Percentiles rank a stretch among this genome's conserved stretches.
These are phyloP conservation scores for Leptobrachium ailaonicum DNA, from an alignment of 2,113 vertebrate species.

Conservation along the genomic window DNA sequence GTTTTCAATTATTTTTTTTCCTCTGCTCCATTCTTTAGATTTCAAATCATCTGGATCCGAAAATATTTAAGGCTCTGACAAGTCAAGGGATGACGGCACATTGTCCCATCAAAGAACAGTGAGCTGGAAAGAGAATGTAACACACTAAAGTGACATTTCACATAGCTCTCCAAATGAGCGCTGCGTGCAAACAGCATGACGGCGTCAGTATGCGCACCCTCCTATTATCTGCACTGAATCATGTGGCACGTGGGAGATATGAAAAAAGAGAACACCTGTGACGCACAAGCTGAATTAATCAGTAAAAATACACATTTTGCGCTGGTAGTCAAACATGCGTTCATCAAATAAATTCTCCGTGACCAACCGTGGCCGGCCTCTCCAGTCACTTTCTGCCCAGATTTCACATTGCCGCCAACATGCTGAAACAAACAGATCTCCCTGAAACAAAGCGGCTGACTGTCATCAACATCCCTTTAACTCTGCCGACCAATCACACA, in stretches of 20 bases:
- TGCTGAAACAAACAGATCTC: too few species aligned
- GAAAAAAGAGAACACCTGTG: neutral
- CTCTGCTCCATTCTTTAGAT: constrained; percentile 22
- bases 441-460: too few species aligned
- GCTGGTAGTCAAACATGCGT: neutral
- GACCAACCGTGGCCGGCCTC: too few species aligned
- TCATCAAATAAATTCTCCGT: neutral
- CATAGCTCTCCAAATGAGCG: neutral
- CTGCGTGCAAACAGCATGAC: neutral
- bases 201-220: neutral
- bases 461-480: too few species aligned
- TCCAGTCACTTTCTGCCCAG: too few species aligned
- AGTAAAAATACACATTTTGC: constrained; percentile 3
- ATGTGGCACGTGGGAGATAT: neutral
- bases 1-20: too few species aligned
- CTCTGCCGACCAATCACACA: too few species aligned
- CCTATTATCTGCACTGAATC: neutral
- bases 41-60: constrained; percentile 19
- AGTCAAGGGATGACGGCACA: neutral
- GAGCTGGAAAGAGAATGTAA: neutral
- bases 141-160: neutral
- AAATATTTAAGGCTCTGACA: constrained; percentile 24
- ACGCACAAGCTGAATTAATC: constrained; percentile 17
- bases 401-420: too few species aligned
- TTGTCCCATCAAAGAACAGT: constrained; percentile 1